Base-by-base conservation (phyloP, 2,888 invertebrate genomes). In the Hipparchia semele region DNA sequence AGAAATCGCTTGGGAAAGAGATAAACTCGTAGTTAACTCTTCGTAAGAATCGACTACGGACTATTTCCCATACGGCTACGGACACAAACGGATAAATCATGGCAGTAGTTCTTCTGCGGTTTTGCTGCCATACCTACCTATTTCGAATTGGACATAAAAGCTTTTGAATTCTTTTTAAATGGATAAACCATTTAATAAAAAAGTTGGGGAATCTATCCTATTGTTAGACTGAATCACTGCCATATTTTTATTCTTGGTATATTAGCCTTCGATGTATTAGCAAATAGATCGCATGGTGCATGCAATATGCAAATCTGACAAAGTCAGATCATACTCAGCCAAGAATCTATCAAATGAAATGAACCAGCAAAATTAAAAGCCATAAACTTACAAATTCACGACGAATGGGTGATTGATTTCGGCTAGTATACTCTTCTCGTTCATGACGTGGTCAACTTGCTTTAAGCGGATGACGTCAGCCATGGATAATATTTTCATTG, bases 401-500 rank as follows among this genome's bases (percentile, higher is more conserved):
- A 99, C 97, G 94, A 99, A 99, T 70, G 99, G 99, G 94, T 99
- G 99, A 82, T 96, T 95, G 81, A 99, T 96, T 94, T 97, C 97
- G 77, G 96, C 95, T 76, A 99, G 95, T 83, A 99, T 98, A 83
- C 96, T 97, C 90, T 99, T 99, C 94, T 99, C 99, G 90, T 98
- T 99, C 94, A 98, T 98, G 76, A 99, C 99, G 91, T 99, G 99
- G 84, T 99, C 99, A 81, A 99, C 98, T 94, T 99, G 99, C 91
- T 99, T 98, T 81, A 98, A 95, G 85, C 98, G 96, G 84, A 99
- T 98, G 78, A 99, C 98, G 90, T 99, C 98, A 61, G 97, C 96
- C 95, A 99, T 98, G 73, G 98, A 97, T 78, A 99, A 95, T 80
- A 99, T 97, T 94, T 99, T 99, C 95, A 99, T 97, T 64, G 99